Evolutionary conservation across 2,113 vertebrate species (phyloP).

Genomic region (Brienomyrus longianalis): DNA sequence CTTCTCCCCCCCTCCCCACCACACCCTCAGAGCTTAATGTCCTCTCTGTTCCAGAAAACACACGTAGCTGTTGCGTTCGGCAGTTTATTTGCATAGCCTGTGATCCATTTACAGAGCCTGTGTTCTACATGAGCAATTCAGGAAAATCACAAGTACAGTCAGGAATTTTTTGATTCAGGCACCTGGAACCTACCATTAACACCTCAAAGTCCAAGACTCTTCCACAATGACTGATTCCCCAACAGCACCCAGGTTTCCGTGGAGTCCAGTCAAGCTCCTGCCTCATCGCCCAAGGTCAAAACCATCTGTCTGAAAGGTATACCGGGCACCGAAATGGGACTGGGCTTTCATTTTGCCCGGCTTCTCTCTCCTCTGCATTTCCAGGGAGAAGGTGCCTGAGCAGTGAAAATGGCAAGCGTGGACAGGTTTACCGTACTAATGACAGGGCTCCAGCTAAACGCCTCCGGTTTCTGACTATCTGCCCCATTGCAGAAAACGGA

Average conservation of each 20-base stretch:
- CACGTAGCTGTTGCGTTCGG: neutral
- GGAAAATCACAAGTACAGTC: neutral
- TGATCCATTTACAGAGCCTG: neutral
- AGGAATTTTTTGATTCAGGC: neutral
- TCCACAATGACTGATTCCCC: neutral
- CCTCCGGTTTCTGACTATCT: neutral
- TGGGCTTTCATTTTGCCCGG: neutral
- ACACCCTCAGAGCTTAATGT: conserved; percentile 9
- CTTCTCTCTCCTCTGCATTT: neutral
- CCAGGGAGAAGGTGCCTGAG: neutral
- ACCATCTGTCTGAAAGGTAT: neutral
- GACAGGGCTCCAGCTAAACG: neutral
- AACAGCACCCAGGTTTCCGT: neutral
- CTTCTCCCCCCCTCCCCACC: neutral
- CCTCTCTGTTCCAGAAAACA: neutral
- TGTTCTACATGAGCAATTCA: neutral
- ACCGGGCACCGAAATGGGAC: neutral
- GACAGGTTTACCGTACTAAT: neutral
- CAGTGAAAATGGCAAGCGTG: neutral
- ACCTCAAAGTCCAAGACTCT: neutral
- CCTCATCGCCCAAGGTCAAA: neutral
- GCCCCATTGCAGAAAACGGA: neutral
- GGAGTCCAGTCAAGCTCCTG: neutral
- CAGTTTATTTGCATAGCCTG: neutral
- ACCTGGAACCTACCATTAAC: neutral